Evolutionary conservation across 2,888 invertebrate genomes (phyloP).

Genomic region (Linyphia triangularis): DNA sequence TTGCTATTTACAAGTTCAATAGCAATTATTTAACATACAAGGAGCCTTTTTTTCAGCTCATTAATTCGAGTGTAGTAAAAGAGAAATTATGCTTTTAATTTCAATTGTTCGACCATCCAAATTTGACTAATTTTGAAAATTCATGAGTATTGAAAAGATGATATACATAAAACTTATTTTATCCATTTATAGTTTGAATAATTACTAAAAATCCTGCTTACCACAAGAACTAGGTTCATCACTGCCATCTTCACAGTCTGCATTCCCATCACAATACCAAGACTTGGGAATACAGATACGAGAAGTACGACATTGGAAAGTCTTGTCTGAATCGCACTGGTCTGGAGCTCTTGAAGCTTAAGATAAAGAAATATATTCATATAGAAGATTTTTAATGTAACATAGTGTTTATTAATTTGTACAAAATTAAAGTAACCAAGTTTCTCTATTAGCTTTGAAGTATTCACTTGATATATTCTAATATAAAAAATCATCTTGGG

Average conservation of each 20-base stretch:
- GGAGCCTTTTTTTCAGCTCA: neutral
- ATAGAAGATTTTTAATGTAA: no score
- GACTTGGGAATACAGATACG: conserved; percentile 94
- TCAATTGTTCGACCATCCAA: neutral
- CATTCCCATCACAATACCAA: conserved; percentile 96
- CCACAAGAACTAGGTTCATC: conserved; percentile 93
- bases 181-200: neutral
- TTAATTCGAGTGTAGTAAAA: no score
- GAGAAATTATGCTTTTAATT: neutral
- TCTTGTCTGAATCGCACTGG: conserved; percentile 92
- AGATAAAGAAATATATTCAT: neutral
- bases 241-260: conserved; percentile 93
- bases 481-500: no score
- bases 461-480: no score
- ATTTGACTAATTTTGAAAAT: neutral
- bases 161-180: no score
- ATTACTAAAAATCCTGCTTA: conserved; percentile 80
- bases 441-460: no score
- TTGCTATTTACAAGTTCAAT: no score
- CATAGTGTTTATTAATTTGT: no score
- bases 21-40: no score
- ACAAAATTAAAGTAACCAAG: no score
- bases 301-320: conserved; percentile 92
- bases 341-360: conserved; percentile 88
- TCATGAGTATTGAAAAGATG: neutral